phyloP scores from a whole-genome alignment of 2,113 vertebrate species.

The Capra hircus region DNA sequence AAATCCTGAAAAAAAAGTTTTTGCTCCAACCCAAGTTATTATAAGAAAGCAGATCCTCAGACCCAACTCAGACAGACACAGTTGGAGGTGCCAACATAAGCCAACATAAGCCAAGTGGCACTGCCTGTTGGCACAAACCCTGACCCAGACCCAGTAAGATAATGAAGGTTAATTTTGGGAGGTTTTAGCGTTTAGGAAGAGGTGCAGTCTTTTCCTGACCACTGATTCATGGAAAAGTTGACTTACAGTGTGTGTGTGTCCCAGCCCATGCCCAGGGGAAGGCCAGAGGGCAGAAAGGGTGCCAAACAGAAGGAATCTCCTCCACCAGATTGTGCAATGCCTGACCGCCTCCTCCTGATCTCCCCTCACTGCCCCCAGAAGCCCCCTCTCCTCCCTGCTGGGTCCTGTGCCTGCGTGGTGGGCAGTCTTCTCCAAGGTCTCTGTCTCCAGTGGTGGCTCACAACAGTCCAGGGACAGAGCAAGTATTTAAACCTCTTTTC shows the following conservation, averaged over 20 bases:
- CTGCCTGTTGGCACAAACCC: fast-evolving
- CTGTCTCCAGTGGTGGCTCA: background rate
- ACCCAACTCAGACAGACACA: background rate
- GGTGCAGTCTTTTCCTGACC: background rate
- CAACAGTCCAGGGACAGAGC: background rate
- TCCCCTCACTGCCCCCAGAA: background rate
- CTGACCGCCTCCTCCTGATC: background rate
- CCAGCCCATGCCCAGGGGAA: background rate
- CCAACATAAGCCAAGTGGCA: background rate
- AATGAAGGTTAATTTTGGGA: background rate
- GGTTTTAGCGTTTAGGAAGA: background rate
- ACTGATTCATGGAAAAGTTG: background rate
- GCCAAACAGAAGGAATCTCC: background rate
- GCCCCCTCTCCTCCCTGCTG: background rate
- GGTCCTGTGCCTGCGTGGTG: fast-evolving
- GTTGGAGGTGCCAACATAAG: background rate
- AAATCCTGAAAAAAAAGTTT: background rate
- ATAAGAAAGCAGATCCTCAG: background rate
- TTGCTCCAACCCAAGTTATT: background rate
- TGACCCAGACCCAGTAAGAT: fast-evolving
- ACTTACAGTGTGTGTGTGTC: background rate
- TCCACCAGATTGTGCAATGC: background rate
- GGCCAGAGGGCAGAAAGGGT: background rate
- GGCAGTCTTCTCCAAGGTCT: background rate
- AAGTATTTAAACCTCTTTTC: background rate